Base-by-base conservation (phyloP, 2,113 vertebrate species). In the Urocolius indicus region DNA sequence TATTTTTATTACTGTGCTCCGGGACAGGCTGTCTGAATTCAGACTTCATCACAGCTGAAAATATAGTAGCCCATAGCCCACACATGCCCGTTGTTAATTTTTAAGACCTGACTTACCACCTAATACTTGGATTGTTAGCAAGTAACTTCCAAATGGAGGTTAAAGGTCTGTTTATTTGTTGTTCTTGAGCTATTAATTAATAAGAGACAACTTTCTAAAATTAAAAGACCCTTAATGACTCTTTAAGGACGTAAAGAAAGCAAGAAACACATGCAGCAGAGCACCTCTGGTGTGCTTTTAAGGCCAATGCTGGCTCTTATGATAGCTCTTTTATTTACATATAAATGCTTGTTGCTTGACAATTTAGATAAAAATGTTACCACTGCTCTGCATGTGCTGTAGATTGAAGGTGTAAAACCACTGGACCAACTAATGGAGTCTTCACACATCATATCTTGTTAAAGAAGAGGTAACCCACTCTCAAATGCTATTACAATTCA, bases 321-420 rank as follows among this genome's bases (percentile, higher is more conserved):
- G 69, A 76, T n/a, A 66, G 54, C 55, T 30, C 76, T 97, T 93
- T 89, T 96, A 96, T 93, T 96, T 94, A 95, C 93, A 91, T n/a
- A 41, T 63, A 94, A 97, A 95, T 87, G 96, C 92, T 94, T 91
- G 94, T 84, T 94, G 93, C 92, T 94, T 94, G 95, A 95, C 93
- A 93, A 96, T 91, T 93, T 54, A 97, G 93, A 97, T 93, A 75
- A 97, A 97, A 97, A 97, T n/a, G 93, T 92, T 94, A 80, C 85
- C 17, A 52, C 84, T 75, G 80, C 95, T 97, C 92, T 95, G 96
- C 84, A 54, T 66, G 87, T 71, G 93, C 94, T 74, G 58, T 68
- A 89, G 89, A 94, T 93, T 91, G 94, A 88, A 45, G 65, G 90
- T 86, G 27, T 93, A 96, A 97, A 98, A 95, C 89, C 83, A 90